These are phyloP conservation scores for Diabrotica virgifera DNA, from an alignment of 1,140 invertebrate genomes.

Conservation along the genomic window DNA sequence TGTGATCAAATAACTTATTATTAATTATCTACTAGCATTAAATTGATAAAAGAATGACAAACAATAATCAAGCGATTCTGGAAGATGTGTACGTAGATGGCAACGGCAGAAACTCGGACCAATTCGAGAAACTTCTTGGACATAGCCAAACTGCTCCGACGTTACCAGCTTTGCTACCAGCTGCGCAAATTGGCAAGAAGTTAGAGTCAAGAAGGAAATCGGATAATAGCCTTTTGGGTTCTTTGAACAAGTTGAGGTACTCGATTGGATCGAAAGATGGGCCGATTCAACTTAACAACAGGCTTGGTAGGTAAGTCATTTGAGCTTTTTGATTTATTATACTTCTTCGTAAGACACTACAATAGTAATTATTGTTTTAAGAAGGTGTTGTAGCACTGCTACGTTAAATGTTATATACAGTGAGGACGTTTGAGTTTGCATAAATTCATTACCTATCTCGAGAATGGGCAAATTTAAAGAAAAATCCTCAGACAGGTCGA, in stretches of 20 bases:
- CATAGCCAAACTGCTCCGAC: conserved; percentile 31
- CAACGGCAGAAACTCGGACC: conserved; percentile 16
- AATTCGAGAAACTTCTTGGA: conserved; percentile 21
- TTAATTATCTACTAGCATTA: conserved; percentile 7
- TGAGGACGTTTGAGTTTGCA: no score
- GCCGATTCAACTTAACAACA: conserved; percentile 38
- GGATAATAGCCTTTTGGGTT: conserved; percentile 36
- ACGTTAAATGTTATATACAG: no score
- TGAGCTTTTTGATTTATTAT: no score
- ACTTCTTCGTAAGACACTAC: no score
- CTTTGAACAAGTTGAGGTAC: conserved; percentile 32
- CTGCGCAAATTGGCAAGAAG: conserved; percentile 26
- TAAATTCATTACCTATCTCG: no score
- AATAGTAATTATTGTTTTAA: no score
- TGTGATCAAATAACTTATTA: conserved; percentile 14
- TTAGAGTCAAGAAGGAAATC: conserved; percentile 31
- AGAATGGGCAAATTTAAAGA: no score
- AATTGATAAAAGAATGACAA: conserved; percentile 23
- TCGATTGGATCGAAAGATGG: conserved; percentile 34
- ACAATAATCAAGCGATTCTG: conserved; percentile 29
- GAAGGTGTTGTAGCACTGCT: no score
- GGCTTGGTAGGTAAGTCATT: conserved; percentile 38
- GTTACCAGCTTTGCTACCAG: conserved; percentile 22
- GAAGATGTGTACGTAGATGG: conserved; percentile 30
- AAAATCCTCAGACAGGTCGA: no score